Percentiles rank a stretch among this genome's conserved stretches.
Evolutionary conservation across 92 coral and sea anemone species (phyloP).

Genomic region (Montipora capitata): DNA sequence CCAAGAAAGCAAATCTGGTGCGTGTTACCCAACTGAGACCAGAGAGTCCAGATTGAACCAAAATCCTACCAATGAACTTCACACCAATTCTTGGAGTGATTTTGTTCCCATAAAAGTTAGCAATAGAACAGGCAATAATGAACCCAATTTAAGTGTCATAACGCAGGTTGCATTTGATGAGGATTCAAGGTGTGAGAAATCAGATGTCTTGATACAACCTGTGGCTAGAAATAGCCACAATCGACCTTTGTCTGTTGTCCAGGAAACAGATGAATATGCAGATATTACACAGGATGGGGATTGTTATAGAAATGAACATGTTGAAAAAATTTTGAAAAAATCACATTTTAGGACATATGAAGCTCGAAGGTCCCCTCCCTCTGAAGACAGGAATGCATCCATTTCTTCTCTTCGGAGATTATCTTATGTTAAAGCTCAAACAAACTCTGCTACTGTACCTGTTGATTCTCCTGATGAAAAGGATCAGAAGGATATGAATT

Average conservation of each 20-base stretch:
- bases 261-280: slow-evolving; percentile 79
- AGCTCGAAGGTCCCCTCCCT: slow-evolving; percentile 37
- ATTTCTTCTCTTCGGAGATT: slow-evolving; percentile 84
- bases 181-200: slow-evolving; percentile 38
- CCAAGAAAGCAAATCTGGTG: slow-evolving; percentile 40
- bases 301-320: slow-evolving; percentile 22
- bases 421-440: slow-evolving; percentile 95
- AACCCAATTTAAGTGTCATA: slow-evolving; percentile 18
- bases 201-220: slow-evolving; percentile 13
- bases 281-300: slow-evolving; percentile 45
- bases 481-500: not conserved
- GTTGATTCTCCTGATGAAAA: slow-evolving; percentile 46
- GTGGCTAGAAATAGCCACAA: slow-evolving; percentile 35
- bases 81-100: slow-evolving; percentile 42
- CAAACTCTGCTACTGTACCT: slow-evolving; percentile 73
- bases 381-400: slow-evolving; percentile 56
- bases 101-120: slow-evolving; percentile 38
- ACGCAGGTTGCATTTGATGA: slow-evolving; percentile 21
- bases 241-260: slow-evolving; percentile 86
- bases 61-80: slow-evolving; percentile 42
- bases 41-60: slow-evolving; percentile 41
- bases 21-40: not conserved
- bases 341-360: slow-evolving; percentile 46
- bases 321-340: slow-evolving; percentile 27
- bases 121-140: slow-evolving; percentile 13